Conservation (phyloP, 2,888 invertebrate species). For the Trichacis sp. region DNA sequence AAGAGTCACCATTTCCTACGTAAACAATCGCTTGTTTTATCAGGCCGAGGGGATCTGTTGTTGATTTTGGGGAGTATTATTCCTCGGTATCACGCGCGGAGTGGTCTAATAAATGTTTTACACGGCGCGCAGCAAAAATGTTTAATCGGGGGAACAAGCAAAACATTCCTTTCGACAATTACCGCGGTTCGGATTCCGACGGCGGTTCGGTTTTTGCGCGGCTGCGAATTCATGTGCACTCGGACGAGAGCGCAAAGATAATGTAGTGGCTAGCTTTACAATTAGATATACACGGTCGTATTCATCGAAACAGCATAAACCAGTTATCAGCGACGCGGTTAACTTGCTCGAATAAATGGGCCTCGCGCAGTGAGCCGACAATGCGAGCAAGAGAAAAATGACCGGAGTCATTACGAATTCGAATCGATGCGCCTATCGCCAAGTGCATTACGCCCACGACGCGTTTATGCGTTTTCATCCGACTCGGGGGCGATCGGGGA, state of each 20-base stretch:
- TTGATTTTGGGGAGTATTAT: background rate
- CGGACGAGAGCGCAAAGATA: constrained; percentile 35
- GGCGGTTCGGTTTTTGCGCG: constrained; percentile 21
- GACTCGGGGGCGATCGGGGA: constrained; percentile 15
- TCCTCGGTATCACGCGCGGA: background rate
- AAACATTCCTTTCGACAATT: constrained; percentile 39
- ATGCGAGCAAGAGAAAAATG: constrained; percentile 34
- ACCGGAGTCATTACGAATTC: constrained; percentile 40
- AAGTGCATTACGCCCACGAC: constrained; percentile 19
- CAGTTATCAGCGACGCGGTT: constrained; percentile 40
- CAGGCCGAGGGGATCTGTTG: background rate
- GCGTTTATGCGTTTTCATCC: constrained; percentile 2
- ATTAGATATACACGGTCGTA: constrained; percentile 50
- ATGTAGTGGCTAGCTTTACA: constrained; percentile 39
- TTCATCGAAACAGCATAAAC: constrained; percentile 47
- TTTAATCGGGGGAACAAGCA: constrained; percentile 7
- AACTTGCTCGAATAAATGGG: constrained; percentile 41
- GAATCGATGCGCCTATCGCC: constrained; percentile 31
- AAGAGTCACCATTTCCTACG: background rate
- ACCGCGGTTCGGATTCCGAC: constrained; percentile 8
- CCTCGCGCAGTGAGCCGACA: constrained; percentile 40
- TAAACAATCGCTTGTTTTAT: background rate
- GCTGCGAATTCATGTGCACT: constrained; percentile 28
- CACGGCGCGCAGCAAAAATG: background rate
- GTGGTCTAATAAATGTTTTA: background rate